These are phyloP conservation scores for Andricus grossulariae DNA, from an alignment of 1,140 invertebrate genomes.

Conservation along the genomic window DNA sequence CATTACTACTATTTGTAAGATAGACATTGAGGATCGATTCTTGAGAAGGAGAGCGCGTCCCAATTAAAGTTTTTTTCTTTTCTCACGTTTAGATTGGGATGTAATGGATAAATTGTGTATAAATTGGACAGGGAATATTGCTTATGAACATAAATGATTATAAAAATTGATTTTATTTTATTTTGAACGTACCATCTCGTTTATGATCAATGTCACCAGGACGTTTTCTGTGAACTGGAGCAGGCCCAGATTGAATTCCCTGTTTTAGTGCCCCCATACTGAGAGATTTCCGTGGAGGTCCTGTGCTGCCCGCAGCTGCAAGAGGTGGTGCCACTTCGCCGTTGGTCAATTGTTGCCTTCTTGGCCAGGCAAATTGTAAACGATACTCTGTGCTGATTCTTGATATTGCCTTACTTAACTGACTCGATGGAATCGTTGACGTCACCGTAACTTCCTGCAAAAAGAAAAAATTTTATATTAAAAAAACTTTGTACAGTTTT, in stretches of 20 bases:
- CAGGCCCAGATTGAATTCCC: conserved; percentile 72
- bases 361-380: conserved; percentile 91
- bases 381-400: conserved; percentile 90
- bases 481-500: neutral
- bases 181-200: conserved; percentile 55
- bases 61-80: too few species aligned
- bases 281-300: conserved; percentile 85
- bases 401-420: conserved; percentile 83
- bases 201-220: conserved; percentile 73
- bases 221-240: conserved; percentile 82
- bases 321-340: conserved; percentile 76
- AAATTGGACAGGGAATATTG: too few species aligned
- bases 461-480: conserved; percentile 28
- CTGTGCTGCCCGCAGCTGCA: conserved; percentile 70
- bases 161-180: conserved; percentile 10
- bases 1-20: too few species aligned
- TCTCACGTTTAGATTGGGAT: too few species aligned
- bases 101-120: too few species aligned
- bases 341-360: conserved; percentile 74
- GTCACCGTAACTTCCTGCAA: conserved; percentile 73
- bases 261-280: conserved; percentile 90
- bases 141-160: conserved; percentile 33
- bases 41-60: too few species aligned
- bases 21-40: too few species aligned
- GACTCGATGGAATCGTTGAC: conserved; percentile 74